Conservation (phyloP, 2,888 invertebrate genomes). For the Lordiphosa andalusiaca region DNA sequence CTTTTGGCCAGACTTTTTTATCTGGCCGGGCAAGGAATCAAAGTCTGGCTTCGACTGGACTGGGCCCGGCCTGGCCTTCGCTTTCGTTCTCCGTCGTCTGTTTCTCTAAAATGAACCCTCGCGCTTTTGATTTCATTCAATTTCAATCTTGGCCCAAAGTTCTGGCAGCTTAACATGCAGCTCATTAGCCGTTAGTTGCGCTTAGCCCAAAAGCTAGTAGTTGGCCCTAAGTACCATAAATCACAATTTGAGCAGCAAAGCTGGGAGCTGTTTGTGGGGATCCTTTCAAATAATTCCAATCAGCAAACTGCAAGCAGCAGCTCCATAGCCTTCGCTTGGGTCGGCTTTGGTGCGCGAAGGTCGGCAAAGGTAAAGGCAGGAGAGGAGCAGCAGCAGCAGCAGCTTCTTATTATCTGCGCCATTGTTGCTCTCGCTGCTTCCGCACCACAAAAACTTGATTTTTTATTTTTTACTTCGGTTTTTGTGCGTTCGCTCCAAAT, state of each 20-base stretch:
- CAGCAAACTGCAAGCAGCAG: slow-evolving; percentile 43
- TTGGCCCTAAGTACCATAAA: slow-evolving; percentile 58
- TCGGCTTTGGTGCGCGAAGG: slow-evolving; percentile 37
- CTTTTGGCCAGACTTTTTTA: slow-evolving; percentile 12
- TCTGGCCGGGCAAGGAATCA: slow-evolving; percentile 34
- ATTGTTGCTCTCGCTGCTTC: slow-evolving; percentile 43
- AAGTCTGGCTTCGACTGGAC: slow-evolving; percentile 24
- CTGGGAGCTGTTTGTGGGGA: slow-evolving; percentile 1
- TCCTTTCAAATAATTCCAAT: slow-evolving; percentile 51
- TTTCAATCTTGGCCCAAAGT: slow-evolving; percentile 33
- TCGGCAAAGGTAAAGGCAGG: slow-evolving; percentile 58
- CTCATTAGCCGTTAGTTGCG: slow-evolving; percentile 69
- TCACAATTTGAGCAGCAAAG: slow-evolving; percentile 59
- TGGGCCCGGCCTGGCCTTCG: slow-evolving; percentile 42
- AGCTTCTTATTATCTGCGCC: slow-evolving; percentile 63
- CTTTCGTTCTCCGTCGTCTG: slow-evolving; percentile 24
- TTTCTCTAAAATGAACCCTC: slow-evolving; percentile 27
- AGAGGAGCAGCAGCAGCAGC: slow-evolving; percentile 20
- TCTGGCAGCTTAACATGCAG: slow-evolving; percentile 46
- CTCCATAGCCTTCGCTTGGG: background rate
- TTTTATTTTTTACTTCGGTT: slow-evolving; percentile 14
- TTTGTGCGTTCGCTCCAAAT: slow-evolving; percentile 28
- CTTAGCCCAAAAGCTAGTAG: slow-evolving; percentile 17
- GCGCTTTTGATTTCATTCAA: slow-evolving; percentile 50
- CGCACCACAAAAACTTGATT: slow-evolving; percentile 38